Percentiles rank a stretch among this genome's conserved stretches.
phyloP scores from a whole-genome alignment of 2,113 vertebrate genomes.

The Lipophrys pholis region DNA sequence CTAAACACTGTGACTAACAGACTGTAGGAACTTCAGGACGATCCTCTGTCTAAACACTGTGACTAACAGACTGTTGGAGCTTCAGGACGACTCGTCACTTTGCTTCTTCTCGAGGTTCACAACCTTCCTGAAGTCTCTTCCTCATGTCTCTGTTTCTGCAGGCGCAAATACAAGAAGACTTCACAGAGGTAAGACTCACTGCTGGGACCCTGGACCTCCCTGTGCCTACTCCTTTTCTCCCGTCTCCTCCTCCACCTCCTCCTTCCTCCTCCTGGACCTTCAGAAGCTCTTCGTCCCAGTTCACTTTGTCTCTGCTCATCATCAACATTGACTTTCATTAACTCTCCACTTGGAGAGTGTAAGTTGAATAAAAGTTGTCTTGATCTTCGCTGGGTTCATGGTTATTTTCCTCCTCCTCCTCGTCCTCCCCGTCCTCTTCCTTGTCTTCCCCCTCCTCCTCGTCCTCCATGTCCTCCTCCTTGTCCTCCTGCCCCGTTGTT shows the following conservation, averaged over 20 bases:
- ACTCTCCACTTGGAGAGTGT: slow-evolving; percentile 11
- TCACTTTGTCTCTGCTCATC: neutral
- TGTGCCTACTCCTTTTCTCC: slow-evolving; percentile 25
- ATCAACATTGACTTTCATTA: neutral
- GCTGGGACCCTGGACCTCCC: slow-evolving; percentile 35
- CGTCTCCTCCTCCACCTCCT: neutral
- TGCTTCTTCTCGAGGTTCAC: too few relatives aligned
- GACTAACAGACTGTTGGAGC: too few relatives aligned
- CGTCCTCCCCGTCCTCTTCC: too few relatives aligned
- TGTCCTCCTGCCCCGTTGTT: too few relatives aligned
- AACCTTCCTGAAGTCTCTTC: slow-evolving; percentile 23
- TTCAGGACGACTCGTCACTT: too few relatives aligned
- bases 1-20: too few relatives aligned
- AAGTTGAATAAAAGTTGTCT: slow-evolving; percentile 54
- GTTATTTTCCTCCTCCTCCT: slow-evolving; percentile 11
- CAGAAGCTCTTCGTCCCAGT: neutral
- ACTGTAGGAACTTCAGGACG: too few relatives aligned
- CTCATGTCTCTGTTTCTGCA: slow-evolving; percentile 79
- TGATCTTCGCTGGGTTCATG: slow-evolving; percentile 10
- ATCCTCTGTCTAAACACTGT: too few relatives aligned
- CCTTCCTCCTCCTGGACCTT: neutral
- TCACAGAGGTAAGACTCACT: slow-evolving; percentile 95
- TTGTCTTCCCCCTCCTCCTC: too few relatives aligned
- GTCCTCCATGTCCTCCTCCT: too few relatives aligned
- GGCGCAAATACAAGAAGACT: slow-evolving; percentile 99